Conservation (phyloP, 2,797 vertebrate species). For the Myotis planiceps region DNA sequence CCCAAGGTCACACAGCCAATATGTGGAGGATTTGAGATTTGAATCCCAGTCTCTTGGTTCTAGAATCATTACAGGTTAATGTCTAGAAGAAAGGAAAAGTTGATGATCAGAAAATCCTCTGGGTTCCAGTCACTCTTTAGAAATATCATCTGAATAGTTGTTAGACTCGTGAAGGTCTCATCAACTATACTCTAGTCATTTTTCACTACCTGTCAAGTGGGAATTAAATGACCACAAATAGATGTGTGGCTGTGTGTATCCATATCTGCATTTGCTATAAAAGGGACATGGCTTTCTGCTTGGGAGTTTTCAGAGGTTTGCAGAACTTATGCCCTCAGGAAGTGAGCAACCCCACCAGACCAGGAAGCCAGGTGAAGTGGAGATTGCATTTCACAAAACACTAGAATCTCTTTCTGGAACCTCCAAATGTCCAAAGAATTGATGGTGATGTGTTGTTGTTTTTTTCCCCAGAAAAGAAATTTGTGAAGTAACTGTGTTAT, state of each 20-base stretch:
- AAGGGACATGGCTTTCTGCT: background rate
- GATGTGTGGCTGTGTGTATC: background rate
- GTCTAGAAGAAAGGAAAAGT: background rate
- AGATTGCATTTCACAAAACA: background rate
- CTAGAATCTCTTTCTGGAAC: background rate
- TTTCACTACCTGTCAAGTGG: background rate
- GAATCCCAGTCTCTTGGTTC: background rate
- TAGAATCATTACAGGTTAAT: background rate
- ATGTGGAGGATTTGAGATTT: background rate
- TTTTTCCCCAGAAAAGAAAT: background rate
- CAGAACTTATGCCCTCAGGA: background rate
- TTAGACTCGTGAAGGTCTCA: background rate
- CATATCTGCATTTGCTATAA: background rate
- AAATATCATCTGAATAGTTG: background rate
- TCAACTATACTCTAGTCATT: background rate
- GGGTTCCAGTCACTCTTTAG: background rate
- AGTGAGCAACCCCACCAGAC: background rate
- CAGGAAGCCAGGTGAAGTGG: background rate
- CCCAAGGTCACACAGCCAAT: background rate
- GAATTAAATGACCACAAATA: slow-evolving; percentile 5
- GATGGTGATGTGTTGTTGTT: background rate
- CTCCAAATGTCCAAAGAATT: background rate
- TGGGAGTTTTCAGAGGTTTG: background rate
- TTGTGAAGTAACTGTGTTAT: background rate
- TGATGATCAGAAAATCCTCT: background rate